Evolutionary conservation across 2,797 vertebrate species (phyloP), one percentile per base, ranked within the genome.

Genomic region (Lepilemur septentrionalis): DNA sequence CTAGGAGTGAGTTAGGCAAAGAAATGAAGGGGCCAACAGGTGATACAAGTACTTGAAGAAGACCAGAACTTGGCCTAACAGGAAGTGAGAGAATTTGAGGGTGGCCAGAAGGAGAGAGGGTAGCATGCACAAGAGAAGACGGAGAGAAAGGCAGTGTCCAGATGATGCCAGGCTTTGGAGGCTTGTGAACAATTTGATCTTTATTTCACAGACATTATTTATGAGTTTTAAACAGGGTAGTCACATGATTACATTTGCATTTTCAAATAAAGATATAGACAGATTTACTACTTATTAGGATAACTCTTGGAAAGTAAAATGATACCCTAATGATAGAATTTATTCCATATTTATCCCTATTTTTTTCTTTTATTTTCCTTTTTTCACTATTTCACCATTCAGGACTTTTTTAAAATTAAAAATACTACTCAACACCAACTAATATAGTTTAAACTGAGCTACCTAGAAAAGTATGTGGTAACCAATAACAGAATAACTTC

Each of bases 281-380:
- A 59, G 3, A 41, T 55, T 18, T 81, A 23, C 50, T 80, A 83
- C 3, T 18, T 89, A 20, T 52, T 81, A 55, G 7, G 10, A 70
- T 86, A 93, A 93, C 10, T 84, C 28, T 95, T 93, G 63, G 32
- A 81, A 93, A 73, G 63, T 84, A 63, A 88, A 78, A 43, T 14
- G 70, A 52, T 79, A 46, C 83, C 50, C 50, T 65, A 82, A 72
- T 93, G 57, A 89, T 89, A 69, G 48, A 28, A 79, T 67, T 38
- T 38, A 38, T 38, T 38, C 38, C 38, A 2, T 28, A 85, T 92
- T 79, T 93, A 57, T 70, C 6, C 5, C 5, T 81, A 15, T 28
- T 30, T 38, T 89, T 92, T 92, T 20, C 5, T 93, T 95, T 95
- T 94, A 41, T 89, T 89, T 94, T 87, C 73, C 88, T 95, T 96